Evolutionary conservation across 2,888 invertebrate genomes (phyloP), one percentile per base, ranked within the genome.

Genomic region (Idaea aversata): DNA sequence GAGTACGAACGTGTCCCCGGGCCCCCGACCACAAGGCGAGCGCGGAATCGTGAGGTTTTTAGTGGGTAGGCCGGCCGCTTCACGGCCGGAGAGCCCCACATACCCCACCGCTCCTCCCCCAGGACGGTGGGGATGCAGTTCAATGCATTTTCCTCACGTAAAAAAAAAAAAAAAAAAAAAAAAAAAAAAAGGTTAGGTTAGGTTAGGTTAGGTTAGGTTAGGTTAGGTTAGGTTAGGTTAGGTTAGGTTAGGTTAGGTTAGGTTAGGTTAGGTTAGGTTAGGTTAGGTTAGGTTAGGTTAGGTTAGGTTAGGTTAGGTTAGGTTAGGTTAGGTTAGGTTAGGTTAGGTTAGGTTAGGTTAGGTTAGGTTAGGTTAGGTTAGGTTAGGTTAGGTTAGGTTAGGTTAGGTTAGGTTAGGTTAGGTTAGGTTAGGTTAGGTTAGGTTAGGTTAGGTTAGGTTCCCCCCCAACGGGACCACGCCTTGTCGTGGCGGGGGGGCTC

Each of bases 201-300:
- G 68, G 70, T 70, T 69, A 66, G 66, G 66, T 65, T 69, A 66
- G 66, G 66, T 59, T 69, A 66, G 66, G 66, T 59, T 69, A 66
- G 66, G 69, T 67, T 72, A 64, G 64, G 61, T 61, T 61, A 61
- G 61, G 63, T 61, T 61, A 65, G 65, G 65, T 61, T 61, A 65
- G 65, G 65, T 61, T 61, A 65, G 65, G 65, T 61, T 61, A 61
- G 61, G 61, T 61, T 61, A 61, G 61, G 61, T 61, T 61, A 61
- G 61, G 61, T 61, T 61, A 61, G 61, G 61, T 61, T 61, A 61
- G 61, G 61, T 61, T 61, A 61, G 61, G 61, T 61, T 61, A 61
- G 61, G 61, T 61, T 61, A 61, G 61, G 61, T 61, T 61, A 61
- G 61, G 61, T 61, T 61, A 61, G 61, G 61, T 61, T 61, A 61